A percentile compares a stretch with the other conserved stretches of the same genome.
Conservation (phyloP, 2,797 vertebrate species). For the Paguma larvata region DNA sequence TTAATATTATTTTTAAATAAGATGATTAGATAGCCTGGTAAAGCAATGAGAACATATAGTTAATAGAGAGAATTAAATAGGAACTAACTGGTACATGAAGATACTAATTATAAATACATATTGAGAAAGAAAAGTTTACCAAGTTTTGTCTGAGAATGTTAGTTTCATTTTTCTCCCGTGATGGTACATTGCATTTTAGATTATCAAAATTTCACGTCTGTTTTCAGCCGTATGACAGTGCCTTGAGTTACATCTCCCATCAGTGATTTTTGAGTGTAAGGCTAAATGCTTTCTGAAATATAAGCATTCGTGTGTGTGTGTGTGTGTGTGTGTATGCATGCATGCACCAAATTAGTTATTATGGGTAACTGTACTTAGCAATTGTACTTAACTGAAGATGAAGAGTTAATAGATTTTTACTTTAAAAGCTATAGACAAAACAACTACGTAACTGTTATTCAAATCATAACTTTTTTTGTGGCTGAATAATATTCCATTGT, state of each 20-base stretch:
- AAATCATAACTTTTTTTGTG: background rate
- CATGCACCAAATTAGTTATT: background rate
- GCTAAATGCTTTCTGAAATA: background rate
- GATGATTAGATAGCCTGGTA: background rate
- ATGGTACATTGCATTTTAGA: background rate
- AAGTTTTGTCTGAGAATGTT: background rate
- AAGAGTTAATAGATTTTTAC: slow-evolving; percentile 24
- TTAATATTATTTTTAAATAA: background rate
- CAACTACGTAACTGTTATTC: background rate
- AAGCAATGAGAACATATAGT: fast-evolving
- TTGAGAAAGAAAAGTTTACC: background rate
- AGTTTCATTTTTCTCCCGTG: background rate
- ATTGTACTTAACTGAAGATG: background rate
- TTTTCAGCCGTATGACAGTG: background rate
- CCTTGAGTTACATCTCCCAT: background rate
- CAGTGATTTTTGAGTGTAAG: background rate
- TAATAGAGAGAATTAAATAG: background rate
- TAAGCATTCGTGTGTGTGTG: background rate
- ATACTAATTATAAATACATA: background rate
- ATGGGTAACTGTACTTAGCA: background rate
- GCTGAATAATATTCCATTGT: background rate
- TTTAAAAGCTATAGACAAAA: slow-evolving; percentile 12
- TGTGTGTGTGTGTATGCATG: background rate
- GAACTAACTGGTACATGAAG: background rate
- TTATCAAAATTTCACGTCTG: background rate